These are phyloP conservation scores for Leguminivora glycinivorella DNA, from an alignment of 1,140 invertebrate species.

Conservation along the genomic window DNA sequence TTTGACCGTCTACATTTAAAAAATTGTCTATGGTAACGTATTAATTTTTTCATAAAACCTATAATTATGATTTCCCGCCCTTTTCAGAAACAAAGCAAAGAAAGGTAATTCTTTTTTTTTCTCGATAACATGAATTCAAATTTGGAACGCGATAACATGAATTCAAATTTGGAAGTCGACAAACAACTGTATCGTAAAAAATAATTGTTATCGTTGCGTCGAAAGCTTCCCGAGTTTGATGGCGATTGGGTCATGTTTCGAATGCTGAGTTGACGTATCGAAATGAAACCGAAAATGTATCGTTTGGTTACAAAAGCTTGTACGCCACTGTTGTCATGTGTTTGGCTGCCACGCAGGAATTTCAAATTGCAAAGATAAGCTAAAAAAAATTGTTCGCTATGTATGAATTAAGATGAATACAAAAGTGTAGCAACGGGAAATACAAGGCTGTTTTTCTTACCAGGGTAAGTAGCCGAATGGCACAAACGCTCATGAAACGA, in stretches of 20 bases:
- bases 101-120: neutral
- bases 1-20: too few species aligned
- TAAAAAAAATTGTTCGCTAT: too few species aligned
- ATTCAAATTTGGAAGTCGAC: conserved; percentile 15
- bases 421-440: too few species aligned
- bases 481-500: too few species aligned
- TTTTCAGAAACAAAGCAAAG: neutral
- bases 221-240: conserved; percentile 6
- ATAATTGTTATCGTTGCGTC: conserved; percentile 26
- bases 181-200: conserved; percentile 27
- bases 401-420: too few species aligned
- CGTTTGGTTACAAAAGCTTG: neutral
- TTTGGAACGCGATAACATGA: neutral
- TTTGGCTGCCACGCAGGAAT: neutral
- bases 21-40: neutral
- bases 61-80: neutral
- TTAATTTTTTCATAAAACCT: neutral
- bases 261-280: neutral
- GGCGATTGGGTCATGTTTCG: neutral
- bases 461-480: too few species aligned
- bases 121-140: conserved; percentile 7
- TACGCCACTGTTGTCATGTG: neutral
- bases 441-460: too few species aligned
- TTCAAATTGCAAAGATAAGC: too few species aligned
- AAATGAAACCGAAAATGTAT: neutral